Base-by-base conservation (phyloP, 2,888 invertebrate species). In the Erebia epiphron region DNA sequence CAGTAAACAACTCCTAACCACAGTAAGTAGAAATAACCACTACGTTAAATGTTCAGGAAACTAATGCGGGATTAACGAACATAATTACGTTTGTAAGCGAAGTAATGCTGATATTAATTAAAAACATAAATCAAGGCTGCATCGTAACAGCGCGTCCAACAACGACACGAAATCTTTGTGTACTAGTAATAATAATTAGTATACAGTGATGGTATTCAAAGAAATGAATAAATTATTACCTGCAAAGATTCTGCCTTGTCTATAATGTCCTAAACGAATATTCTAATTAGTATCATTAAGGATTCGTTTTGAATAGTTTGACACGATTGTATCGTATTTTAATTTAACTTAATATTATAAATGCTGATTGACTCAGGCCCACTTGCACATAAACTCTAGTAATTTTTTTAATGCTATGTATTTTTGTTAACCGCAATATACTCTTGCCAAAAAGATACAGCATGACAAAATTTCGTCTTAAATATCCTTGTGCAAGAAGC, bases 111-210 rank as follows among this genome's bases (percentile, higher is more conserved):
- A 74, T 70, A 72, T 70, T 70, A 72, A 63, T 54, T 62, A 62
- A 62, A 69, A 68, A 64, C 69, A 68, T 60, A 50, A 67, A 54
- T 68, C 69, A 72, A 74, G 73, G 72, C 62, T 64, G 50, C 54
- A 58, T 26, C 68, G 18, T 43, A 11, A 16, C 4, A 54, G 52
- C 67, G 65, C 68, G 71, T 68, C 64, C 13, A 14, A 64, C 65
- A 62, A 63, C 46, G 68, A 70, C 71, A 67, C 49, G 46, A 69
- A 67, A 62, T 18, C 54, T 41, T 64, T 18, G 16, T 64, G 16
- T 54, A 35, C 52, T 52, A 9, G 35, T 52, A 35, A 46, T 52
- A 9, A 16, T 52, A 35, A 46, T 4, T 54, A 18, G 18, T 11
- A n/a, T 2, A 50, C 26, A 16, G 3, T 11, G 35, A 52, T 9